Base-by-base conservation (phyloP, 2,797 vertebrate species). In the Amphiprion clarkii region DNA sequence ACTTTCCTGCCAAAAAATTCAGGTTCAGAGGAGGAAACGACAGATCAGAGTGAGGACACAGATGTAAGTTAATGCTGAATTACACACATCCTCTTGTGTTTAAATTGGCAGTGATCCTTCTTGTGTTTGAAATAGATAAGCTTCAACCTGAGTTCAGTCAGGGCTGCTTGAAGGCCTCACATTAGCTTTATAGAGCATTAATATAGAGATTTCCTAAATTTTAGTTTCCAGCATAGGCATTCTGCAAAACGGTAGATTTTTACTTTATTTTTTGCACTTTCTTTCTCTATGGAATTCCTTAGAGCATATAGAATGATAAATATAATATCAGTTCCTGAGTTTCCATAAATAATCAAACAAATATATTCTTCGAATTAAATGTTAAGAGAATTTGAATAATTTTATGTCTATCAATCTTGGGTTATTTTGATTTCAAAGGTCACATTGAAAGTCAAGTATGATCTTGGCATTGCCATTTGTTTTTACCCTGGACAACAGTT, bases 1-100 rank as follows among this genome's bases (percentile, higher is more conserved):
- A 98, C 96, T 13, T 99, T 99, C 74, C 89, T 99, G 71, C 98
- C 98, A 64, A 98, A 97, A 93, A 95, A 86, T 89, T 88, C 76
- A 17, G 96, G 94, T 40, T 95, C 97, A 56, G 97, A 96, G 87
- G 97, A 97, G 53, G 97, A 98, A 76, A 83, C 93, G 0, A 46
- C 92, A 31, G 96, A 99, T 78, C 97, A 96, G 87, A 92, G 90
- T 0, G 98, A 99, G 78, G 96, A 98, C 63, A 72, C 89, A 19
- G 97, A 98, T 92, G 98, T 98, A 89, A 93, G 96, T 83, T 60
- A 17, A 12, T 33, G 7, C 5, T 78, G 54, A 27, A 9, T 27
- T 10, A 33, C 25, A 46, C 11, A 2, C 19, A 36, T 70, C 7
- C 29, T 21, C 25, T 2, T 42, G 25, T 56, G 31, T 40, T 25